phyloP scores from a whole-genome alignment of 2,888 invertebrate genomes.

The Erebia aethiops region DNA sequence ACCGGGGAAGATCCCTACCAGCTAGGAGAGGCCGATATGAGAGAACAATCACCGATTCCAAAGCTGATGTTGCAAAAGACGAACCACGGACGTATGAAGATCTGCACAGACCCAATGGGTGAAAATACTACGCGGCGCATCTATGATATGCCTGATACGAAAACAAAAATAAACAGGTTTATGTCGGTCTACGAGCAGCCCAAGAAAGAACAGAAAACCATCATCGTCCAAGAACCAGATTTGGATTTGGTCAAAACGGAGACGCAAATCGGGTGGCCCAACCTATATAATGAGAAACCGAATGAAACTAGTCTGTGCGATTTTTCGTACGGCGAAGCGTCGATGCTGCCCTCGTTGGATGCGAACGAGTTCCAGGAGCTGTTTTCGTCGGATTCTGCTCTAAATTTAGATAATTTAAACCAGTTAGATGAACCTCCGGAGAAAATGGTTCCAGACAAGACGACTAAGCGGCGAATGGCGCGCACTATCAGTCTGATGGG shows the following conservation, averaged over 20 bases:
- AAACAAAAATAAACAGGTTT: constrained; percentile 38
- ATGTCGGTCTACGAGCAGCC: constrained; percentile 49
- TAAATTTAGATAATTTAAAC: constrained; percentile 55
- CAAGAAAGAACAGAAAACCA: constrained; percentile 52
- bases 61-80: constrained; percentile 73
- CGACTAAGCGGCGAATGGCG: constrained; percentile 49
- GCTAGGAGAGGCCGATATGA: constrained; percentile 73
- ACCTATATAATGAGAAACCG: constrained; percentile 50
- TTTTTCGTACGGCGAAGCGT: constrained; percentile 65
- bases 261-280: constrained; percentile 59
- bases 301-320: constrained; percentile 63
- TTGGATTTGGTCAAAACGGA: constrained; percentile 62
- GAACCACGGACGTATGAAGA: constrained; percentile 61
- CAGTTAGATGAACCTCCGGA: constrained; percentile 47
- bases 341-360: constrained; percentile 55
- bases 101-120: constrained; percentile 49
- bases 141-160: constrained; percentile 56
- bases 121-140: constrained; percentile 50
- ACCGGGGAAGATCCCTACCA: constrained; percentile 77
- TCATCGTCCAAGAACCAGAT: constrained; percentile 56
- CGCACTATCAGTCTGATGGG: constrained; percentile 52
- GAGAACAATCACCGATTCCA: constrained; percentile 77
- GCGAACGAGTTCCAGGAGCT: constrained; percentile 61
- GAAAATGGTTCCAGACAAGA: constrained; percentile 50
- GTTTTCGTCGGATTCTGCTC: constrained; percentile 52